Percentiles rank a stretch among this genome's conserved stretches.
phyloP scores from a whole-genome alignment of 2,888 invertebrate genomes.

The Melipona beecheii region DNA sequence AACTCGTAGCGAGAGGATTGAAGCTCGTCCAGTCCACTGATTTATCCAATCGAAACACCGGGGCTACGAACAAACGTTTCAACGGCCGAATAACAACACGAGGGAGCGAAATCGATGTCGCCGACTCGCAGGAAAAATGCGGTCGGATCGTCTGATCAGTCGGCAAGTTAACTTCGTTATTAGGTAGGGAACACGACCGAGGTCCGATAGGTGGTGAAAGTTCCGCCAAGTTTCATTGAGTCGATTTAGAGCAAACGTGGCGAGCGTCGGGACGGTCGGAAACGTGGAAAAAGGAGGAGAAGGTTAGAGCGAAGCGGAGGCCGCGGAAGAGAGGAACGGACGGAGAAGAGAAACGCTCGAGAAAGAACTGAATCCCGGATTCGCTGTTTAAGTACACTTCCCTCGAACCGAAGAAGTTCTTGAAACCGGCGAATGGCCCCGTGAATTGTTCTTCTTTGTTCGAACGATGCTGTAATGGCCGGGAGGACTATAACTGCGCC shows the following conservation, averaged over 20 bases:
- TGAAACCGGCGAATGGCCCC: slow-evolving; percentile 72
- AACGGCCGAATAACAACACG: background rate
- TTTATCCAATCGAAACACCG: background rate
- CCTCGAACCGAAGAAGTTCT: slow-evolving; percentile 68
- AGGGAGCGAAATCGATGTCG: slow-evolving; percentile 18
- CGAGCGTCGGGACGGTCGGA: slow-evolving; percentile 33
- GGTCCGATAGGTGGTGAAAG: slow-evolving; percentile 46
- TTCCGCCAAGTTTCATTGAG: slow-evolving; percentile 53
- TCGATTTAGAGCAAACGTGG: slow-evolving; percentile 56
- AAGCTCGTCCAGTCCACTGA: background rate
- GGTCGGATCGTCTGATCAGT: slow-evolving; percentile 38
- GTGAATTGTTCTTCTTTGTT: slow-evolving; percentile 75
- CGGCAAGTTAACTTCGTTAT: slow-evolving; percentile 64
- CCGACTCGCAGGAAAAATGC: slow-evolving; percentile 23
- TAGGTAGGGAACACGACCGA: slow-evolving; percentile 37
- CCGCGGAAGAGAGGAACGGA: background rate
- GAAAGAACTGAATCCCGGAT: slow-evolving; percentile 68
- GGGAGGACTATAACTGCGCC: slow-evolving; percentile 56
- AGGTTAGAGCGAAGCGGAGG: no score
- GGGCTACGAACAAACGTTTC: background rate
- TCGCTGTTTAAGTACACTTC: slow-evolving; percentile 72
- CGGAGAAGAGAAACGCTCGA: slow-evolving; percentile 40
- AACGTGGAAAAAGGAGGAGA: background rate
- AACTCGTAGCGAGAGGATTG: background rate
- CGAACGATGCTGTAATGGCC: slow-evolving; percentile 62